Evolutionary conservation across 2,888 invertebrate species (phyloP).

Genomic region (Drosophila seclusa): DNA sequence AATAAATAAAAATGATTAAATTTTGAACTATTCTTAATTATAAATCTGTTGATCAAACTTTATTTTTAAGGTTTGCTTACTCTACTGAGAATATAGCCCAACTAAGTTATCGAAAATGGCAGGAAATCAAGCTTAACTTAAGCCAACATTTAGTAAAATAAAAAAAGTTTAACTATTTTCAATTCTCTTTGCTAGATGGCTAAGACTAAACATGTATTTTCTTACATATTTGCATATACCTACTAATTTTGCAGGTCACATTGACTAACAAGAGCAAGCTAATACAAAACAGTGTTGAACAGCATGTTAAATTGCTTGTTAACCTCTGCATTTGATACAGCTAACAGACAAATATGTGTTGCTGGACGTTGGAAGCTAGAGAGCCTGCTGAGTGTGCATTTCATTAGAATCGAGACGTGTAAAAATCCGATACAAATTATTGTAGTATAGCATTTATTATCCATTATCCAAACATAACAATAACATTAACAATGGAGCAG

Average conservation of each 20-base stretch:
- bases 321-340: neutral
- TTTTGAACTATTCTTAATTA: no score
- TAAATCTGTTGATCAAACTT: no score
- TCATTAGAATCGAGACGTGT: slow-evolving; percentile 71
- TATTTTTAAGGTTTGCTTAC: no score
- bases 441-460: slow-evolving; percentile 2
- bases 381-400: slow-evolving; percentile 20
- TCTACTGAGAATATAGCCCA: no score
- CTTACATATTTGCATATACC: neutral
- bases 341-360: neutral
- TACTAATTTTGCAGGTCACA: slow-evolving; percentile 15
- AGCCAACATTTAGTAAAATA: no score
- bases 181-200: neutral
- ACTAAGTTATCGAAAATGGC: no score
- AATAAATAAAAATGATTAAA: neutral
- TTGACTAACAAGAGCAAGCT: slow-evolving; percentile 10
- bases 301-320: slow-evolving; percentile 24
- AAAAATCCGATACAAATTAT: slow-evolving; percentile 66
- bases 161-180: neutral
- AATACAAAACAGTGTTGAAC: slow-evolving; percentile 4
- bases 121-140: no score
- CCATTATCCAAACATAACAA: slow-evolving; percentile 59
- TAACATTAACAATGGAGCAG: slow-evolving; percentile 14
- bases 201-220: neutral
- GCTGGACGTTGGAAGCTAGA: neutral